These are phyloP conservation scores for Gallinago nigripennis DNA, from an alignment of 2,797 vertebrate genomes.

Conservation along the genomic window DNA sequence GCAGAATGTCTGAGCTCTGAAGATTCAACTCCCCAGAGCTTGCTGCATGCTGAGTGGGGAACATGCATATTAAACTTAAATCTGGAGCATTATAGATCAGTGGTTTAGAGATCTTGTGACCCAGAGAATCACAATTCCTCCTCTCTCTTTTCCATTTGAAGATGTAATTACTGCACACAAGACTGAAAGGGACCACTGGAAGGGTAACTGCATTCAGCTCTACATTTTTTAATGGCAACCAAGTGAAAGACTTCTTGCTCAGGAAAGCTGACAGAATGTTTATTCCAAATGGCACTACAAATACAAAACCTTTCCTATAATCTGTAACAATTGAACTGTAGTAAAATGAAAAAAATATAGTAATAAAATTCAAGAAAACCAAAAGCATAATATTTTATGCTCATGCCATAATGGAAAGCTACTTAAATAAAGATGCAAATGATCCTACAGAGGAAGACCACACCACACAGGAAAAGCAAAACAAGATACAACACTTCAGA, in stretches of 20 bases:
- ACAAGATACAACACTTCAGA: neutral
- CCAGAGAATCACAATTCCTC: neutral
- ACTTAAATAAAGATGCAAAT: neutral
- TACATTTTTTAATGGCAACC: neutral
- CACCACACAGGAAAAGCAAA: neutral
- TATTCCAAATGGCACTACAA: neutral
- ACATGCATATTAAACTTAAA: neutral
- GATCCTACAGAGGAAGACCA: neutral
- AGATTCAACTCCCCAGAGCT: neutral
- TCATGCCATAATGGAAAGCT: neutral
- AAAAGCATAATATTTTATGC: neutral
- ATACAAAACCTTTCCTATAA: neutral
- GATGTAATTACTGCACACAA: neutral
- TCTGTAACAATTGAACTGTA: neutral
- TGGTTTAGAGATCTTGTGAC: neutral
- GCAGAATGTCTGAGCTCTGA: neutral
- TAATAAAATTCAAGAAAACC: neutral
- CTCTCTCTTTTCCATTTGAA: neutral
- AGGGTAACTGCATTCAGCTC: neutral
- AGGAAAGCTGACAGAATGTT: neutral
- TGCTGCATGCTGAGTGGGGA: neutral
- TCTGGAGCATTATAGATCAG: neutral
- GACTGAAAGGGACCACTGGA: neutral
- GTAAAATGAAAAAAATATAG: neutral
- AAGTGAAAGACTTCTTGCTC: neutral